Base-by-base conservation (phyloP, 2,888 invertebrate genomes). In the Drosophila meridiana region DNA sequence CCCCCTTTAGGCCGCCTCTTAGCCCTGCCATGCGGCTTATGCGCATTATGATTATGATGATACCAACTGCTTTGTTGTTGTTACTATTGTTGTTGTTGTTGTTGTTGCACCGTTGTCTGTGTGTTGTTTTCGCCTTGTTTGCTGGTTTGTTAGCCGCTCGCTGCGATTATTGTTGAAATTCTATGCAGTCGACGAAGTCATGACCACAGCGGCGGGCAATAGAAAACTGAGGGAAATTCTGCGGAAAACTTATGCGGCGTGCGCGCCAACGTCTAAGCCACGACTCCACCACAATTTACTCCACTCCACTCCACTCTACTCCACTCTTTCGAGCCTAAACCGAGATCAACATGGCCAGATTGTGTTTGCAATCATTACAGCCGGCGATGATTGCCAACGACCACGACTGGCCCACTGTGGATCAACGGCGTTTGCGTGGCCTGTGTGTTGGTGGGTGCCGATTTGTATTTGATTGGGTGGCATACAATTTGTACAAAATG, bases 11-110 rank as follows among this genome's bases (percentile, higher is more conserved):
- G 20, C 63, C 65, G 52, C 40, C 65, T 43, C 64, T 67, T 52
- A 69, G 71, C 55, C 63, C 36, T 64, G 67, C 76, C 75, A 72
- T 69, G 78, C 89, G 87, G 82, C 84, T 81, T 79, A 85, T 89
- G 88, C 86, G 86, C 88, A 85, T 87, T 87, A 87, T 87, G 87
- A 87, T 89, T 87, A 87, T 89, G 88, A 89, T 87, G 85, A 86
- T 86, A 87, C 84, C 77, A 69, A 65, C 63, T 57, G 60, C 59
- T 62, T 64, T 67, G 69, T 78, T 80, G 74, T 68, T 70, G 68
- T 60, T 34, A 7, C 7, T 34, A 7, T 34, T 72, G 48, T 62
- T 75, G 66, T 53, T 72, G 47, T 59, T 75, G 63, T 58, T 67
- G 78, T 40, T 65, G 75, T 63, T 58, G 69, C 14, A 52, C 20